Evolutionary conservation across 2,888 invertebrate species (phyloP).

Genomic region (Lamproptera curius): DNA sequence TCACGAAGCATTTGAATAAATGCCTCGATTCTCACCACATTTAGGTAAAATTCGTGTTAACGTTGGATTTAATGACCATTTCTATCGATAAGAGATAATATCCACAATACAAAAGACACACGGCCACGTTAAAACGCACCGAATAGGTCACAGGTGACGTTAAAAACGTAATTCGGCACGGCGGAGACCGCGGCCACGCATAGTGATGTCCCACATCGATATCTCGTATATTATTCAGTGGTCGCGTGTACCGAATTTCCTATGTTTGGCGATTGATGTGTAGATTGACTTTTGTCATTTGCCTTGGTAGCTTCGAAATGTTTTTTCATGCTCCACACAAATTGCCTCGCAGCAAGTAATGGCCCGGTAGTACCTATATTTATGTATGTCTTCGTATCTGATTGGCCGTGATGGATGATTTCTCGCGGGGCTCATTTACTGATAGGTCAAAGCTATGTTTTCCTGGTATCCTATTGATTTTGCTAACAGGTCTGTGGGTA

Average conservation of each 20-base stretch:
- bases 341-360: slow-evolving; percentile 65
- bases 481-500: not conserved
- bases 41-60: too few species aligned
- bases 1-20: too few species aligned
- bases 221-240: slow-evolving; percentile 75
- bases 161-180: slow-evolving; percentile 39
- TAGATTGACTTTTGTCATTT: slow-evolving; percentile 79
- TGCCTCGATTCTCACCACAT: too few species aligned
- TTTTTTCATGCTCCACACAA: slow-evolving; percentile 64
- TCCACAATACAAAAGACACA: too few species aligned
- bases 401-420: slow-evolving; percentile 69
- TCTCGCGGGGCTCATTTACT: slow-evolving; percentile 47
- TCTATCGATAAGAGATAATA: too few species aligned
- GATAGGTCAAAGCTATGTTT: slow-evolving; percentile 34
- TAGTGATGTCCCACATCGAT: slow-evolving; percentile 73
- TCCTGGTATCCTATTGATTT: slow-evolving; percentile 27
- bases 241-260: slow-evolving; percentile 74
- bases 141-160: not conserved
- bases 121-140: not conserved
- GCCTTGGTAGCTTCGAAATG: slow-evolving; percentile 72
- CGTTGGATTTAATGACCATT: too few species aligned
- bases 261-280: slow-evolving; percentile 78
- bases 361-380: slow-evolving; percentile 55
- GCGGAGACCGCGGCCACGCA: slow-evolving; percentile 51
- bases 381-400: slow-evolving; percentile 48